Evolutionary conservation across 2,888 invertebrate genomes (phyloP).

Genomic region (Cistogaster globosa): DNA sequence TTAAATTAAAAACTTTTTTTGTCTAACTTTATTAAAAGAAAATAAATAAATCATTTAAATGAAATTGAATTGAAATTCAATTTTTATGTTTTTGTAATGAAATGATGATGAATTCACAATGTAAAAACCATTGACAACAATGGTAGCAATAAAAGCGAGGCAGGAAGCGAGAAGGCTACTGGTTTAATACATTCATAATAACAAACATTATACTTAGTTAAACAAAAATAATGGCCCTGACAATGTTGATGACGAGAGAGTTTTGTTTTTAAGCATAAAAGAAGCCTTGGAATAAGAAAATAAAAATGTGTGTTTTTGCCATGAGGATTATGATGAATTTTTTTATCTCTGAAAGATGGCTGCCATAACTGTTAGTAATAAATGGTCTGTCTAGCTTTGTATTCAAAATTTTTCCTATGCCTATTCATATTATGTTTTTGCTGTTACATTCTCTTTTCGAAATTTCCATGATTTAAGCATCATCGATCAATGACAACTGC

Average conservation of each 20-base stretch:
- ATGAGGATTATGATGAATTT: slow-evolving; percentile 24
- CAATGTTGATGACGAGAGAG: slow-evolving; percentile 40
- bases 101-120: slow-evolving; percentile 32
- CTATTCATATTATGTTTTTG: slow-evolving; percentile 38
- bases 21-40: slow-evolving; percentile 40
- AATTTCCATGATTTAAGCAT: slow-evolving; percentile 60
- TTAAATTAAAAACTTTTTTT: slow-evolving; percentile 23
- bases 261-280: slow-evolving; percentile 25
- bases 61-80: slow-evolving; percentile 74
- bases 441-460: slow-evolving; percentile 10
- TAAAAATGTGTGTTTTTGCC: slow-evolving; percentile 13
- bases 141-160: neutral
- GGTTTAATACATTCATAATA: neutral
- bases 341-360: slow-evolving; percentile 61
- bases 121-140: slow-evolving; percentile 20
- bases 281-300: slow-evolving; percentile 21
- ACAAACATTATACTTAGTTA: slow-evolving; percentile 3
- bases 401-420: neutral
- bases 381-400: slow-evolving; percentile 10
- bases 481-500: slow-evolving; percentile 71
- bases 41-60: slow-evolving; percentile 68
- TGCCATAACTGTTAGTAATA: slow-evolving; percentile 52
- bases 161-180: neutral
- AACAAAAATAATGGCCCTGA: slow-evolving; percentile 36
- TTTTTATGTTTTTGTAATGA: slow-evolving; percentile 51